Evolutionary conservation across 2,113 vertebrate species (phyloP), one percentile per base, ranked within the genome.

Genomic region (Brachyistius frenatus): DNA sequence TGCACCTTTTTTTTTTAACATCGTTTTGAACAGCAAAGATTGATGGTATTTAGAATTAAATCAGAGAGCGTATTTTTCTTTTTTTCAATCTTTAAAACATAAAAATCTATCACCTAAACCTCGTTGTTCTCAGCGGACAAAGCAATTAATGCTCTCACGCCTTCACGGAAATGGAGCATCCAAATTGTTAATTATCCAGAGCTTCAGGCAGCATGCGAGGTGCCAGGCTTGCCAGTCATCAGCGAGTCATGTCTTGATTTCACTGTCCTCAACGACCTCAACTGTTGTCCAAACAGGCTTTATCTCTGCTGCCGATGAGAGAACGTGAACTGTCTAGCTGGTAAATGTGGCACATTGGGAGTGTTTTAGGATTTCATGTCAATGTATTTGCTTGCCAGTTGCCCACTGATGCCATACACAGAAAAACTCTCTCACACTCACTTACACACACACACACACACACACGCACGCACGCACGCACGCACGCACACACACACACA

Each of bases 331-430:
- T 77, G 46, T 32, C 65, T 49, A 64, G 68, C 47, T 64, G 47
- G 10, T 39, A 61, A 49, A 73, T 67, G 35, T 74, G 52, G 55
- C 47, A 58, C 41, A 5, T 66, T 71, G 57, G n/a, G 14, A 5
- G 30, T 32, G 60, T 66, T 86, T 78, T 13, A 60, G 56, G 35
- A 54, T 85, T 76, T 46, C 31, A 47, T n/a, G n/a, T 76, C 36
- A 41, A 49, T 56, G 44, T 61, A 76, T 78, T 53, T 47, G 36
- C 39, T 32, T 57, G 57, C 76, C 68, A 62, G 53, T 37, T 3
- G 46, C 44, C 76, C 68, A 68, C 30, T 62, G 37, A 68, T 41
- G 50, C 64, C 56, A 49, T 1, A 58, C 33, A n/a, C 57, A 39
- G 49, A 69, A 58, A 56, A 47, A 35, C 37, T 67, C 35, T 23